These are phyloP conservation scores for Glaucopsyche alexis DNA, from an alignment of 2,888 invertebrate species.

Conservation along the genomic window DNA sequence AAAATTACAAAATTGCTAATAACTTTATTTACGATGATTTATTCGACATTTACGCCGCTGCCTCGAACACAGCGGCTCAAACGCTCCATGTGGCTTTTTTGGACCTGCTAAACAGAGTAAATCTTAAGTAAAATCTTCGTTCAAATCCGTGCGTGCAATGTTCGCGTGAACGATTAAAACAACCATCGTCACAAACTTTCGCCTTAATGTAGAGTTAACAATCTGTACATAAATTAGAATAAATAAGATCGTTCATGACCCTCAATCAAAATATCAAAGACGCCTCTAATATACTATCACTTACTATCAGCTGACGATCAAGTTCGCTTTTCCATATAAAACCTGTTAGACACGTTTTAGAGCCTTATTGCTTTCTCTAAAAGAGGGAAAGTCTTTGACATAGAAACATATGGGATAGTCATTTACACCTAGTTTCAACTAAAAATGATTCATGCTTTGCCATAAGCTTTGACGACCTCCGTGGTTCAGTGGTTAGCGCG, in stretches of 20 bases:
- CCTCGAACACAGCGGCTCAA: too few relatives aligned
- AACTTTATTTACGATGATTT: too few relatives aligned
- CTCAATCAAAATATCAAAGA: background rate
- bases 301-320: background rate
- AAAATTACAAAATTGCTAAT: too few relatives aligned
- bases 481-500: too few relatives aligned
- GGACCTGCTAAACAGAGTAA: too few relatives aligned
- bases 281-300: background rate
- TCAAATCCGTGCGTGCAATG: background rate
- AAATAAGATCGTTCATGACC: background rate
- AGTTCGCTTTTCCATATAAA: slow-evolving; percentile 4
- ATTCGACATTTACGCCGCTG: too few relatives aligned
- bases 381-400: slow-evolving; percentile 1
- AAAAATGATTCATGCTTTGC: too few relatives aligned
- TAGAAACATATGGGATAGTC: background rate
- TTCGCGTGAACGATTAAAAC: background rate
- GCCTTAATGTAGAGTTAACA: background rate
- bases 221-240: background rate
- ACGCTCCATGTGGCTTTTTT: too few relatives aligned
- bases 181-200: background rate
- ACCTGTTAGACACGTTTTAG: background rate
- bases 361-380: slow-evolving; percentile 7
- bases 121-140: background rate
- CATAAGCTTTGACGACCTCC: too few relatives aligned
- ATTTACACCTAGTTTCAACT: background rate